These are phyloP conservation scores for Phycodurus eques DNA, from an alignment of 2,113 vertebrate genomes.

Conservation along the genomic window DNA sequence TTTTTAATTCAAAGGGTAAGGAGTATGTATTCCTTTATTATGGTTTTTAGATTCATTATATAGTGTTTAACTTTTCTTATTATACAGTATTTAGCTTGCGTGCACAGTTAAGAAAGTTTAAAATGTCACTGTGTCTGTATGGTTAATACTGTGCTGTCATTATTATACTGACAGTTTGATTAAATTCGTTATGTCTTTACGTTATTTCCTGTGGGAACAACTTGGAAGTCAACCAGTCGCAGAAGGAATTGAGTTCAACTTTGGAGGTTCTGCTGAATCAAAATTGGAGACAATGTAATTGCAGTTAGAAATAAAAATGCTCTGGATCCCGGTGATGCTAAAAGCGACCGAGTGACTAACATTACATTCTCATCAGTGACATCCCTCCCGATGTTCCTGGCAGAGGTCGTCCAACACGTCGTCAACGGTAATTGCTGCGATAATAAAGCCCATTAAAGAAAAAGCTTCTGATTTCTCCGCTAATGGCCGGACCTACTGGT, in stretches of 20 bases:
- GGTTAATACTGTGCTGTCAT: too few species aligned
- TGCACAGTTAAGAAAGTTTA: too few species aligned
- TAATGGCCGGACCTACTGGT: slow-evolving; percentile 46
- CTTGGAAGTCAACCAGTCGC: not conserved
- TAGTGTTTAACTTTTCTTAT: too few species aligned
- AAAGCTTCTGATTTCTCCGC: slow-evolving; percentile 33
- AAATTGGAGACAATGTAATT: not conserved
- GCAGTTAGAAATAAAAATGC: not conserved
- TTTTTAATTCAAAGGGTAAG: too few species aligned
- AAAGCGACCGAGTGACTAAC: slow-evolving; percentile 7
- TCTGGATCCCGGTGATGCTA: not conserved
- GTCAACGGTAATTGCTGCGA: slow-evolving; percentile 31
- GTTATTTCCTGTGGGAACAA: not conserved
- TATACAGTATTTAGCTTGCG: too few species aligned
- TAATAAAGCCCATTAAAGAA: slow-evolving; percentile 53
- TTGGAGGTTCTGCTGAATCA: not conserved
- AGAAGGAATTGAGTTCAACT: not conserved
- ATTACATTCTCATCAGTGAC: not conserved
- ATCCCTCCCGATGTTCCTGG: slow-evolving; percentile 12
- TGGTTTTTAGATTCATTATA: too few species aligned
- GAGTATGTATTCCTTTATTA: too few species aligned
- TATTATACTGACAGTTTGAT: too few species aligned
- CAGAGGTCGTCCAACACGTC: slow-evolving; percentile 13
- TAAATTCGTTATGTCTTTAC: not conserved
- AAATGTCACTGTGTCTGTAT: too few species aligned